These are phyloP conservation scores for Mirza zaza DNA, from an alignment of 2,113 vertebrate species.

Conservation along the genomic window DNA sequence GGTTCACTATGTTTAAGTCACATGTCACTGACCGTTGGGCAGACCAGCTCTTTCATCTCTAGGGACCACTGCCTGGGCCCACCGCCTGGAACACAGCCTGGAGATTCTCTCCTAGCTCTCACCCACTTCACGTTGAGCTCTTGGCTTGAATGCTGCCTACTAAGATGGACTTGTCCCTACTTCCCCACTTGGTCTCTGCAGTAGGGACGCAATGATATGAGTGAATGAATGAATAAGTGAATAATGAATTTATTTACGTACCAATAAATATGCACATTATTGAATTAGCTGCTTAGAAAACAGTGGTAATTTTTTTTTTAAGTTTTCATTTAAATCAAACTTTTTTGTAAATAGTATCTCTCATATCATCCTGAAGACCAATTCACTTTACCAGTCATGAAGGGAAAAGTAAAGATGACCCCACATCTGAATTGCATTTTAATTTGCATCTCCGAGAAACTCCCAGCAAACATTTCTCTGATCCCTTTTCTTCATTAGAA, in stretches of 20 bases:
- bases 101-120: not conserved
- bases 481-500: not conserved
- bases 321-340: not conserved
- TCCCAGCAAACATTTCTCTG: not conserved
- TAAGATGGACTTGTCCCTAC: not conserved
- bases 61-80: not conserved
- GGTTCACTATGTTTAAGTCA: not conserved
- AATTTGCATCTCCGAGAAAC: not conserved
- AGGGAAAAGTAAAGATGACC: not conserved
- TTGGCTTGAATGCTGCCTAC: not conserved
- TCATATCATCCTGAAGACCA: not conserved
- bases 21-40: not conserved
- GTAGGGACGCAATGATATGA: not conserved
- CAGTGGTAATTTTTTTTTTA: not conserved
- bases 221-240: not conserved
- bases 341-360: not conserved
- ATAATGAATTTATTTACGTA: not conserved
- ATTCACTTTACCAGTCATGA: not conserved
- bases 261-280: not conserved
- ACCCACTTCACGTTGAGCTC: not conserved
- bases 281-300: not conserved
- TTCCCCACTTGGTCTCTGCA: not conserved
- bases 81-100: not conserved
- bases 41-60: not conserved
- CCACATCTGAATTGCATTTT: not conserved